Base-by-base conservation (phyloP, 2,113 vertebrate species). In the Xenus cinereus region DNA sequence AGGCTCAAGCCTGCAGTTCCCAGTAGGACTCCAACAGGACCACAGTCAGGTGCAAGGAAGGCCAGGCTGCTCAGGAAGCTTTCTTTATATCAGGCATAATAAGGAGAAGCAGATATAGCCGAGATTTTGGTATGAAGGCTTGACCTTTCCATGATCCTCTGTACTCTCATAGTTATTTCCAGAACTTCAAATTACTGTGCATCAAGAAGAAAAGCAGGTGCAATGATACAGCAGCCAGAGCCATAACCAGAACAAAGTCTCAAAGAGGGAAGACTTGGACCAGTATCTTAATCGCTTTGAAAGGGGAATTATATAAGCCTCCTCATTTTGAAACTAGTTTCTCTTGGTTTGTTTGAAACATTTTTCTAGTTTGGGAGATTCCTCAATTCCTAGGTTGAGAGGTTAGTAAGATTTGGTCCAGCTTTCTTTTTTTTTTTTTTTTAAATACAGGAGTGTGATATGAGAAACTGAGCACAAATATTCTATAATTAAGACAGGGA, bases 121-220 rank as follows among this genome's bases (percentile, higher is more conserved):
- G 1, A 75, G 66, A 37, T 56, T 63, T 82, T 32, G 4, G 9
- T 35, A 45, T 3, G 12, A 53, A 76, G 11, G 10, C 30, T 82
- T 60, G 54, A 54, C 45, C 7, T 69, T 85, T 77, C 50, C 24
- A 16, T 1, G 0, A 26, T 62, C 26, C 69, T 57, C 67, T 51
- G 14, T 28, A 51, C 37, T 39, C 19, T 79, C 20, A 32, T 2
- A 46, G 59, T n/a, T 83, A 41, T 28, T 80, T 37, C 37, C 71
- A 51, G 37, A 9, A 41, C n/a, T 84, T 69, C 33, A 51, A 74
- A 21, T 32, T 67, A 24, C 5, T 68, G 7, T 0, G 0, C 39
- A 66, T 28, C 30, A 68, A 51, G 73, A 71, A 51, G 23, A 66
- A 67, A 59, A 80, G 60, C 39, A 90, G 35, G 39, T 62, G 30